A percentile compares a stretch with the other conserved stretches of the same genome.
Conservation (phyloP, 2,888 invertebrate species). For the Leuctra nigra region DNA sequence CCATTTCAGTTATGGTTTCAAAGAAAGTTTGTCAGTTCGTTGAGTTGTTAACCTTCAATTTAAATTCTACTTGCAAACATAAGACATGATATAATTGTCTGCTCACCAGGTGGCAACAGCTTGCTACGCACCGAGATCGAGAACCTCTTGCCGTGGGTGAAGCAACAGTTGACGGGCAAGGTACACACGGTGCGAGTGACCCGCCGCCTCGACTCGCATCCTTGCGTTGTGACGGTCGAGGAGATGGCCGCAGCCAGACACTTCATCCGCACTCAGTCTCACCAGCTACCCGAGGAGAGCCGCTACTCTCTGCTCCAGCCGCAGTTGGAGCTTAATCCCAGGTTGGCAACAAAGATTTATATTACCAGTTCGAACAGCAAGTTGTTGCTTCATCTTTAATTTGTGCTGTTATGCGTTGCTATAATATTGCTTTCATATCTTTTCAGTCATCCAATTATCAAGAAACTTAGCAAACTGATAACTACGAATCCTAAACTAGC, state of each 20-base stretch:
- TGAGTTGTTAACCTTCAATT: too few relatives aligned
- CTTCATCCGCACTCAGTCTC: constrained; percentile 84
- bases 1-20: too few relatives aligned
- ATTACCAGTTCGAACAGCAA: neutral
- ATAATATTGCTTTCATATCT: too few relatives aligned
- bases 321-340: constrained; percentile 89
- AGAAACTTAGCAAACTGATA: constrained; percentile 72
- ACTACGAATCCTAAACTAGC: constrained; percentile 73
- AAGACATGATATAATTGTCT: neutral
- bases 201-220: constrained; percentile 77
- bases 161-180: constrained; percentile 66
- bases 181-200: constrained; percentile 80
- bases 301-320: constrained; percentile 83
- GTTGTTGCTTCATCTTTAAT: neutral
- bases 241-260: constrained; percentile 97
- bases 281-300: constrained; percentile 73
- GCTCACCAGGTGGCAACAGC: constrained; percentile 53
- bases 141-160: constrained; percentile 71
- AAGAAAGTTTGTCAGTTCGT: too few relatives aligned
- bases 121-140: constrained; percentile 70
- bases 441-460: constrained; percentile 79
- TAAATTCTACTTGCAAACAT: too few relatives aligned
- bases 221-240: constrained; percentile 90
- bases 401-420: constrained; percentile 29
- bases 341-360: constrained; percentile 47